These are phyloP conservation scores for Loripinus fragilis DNA, from an alignment of 2,888 invertebrate genomes.

Conservation along the genomic window DNA sequence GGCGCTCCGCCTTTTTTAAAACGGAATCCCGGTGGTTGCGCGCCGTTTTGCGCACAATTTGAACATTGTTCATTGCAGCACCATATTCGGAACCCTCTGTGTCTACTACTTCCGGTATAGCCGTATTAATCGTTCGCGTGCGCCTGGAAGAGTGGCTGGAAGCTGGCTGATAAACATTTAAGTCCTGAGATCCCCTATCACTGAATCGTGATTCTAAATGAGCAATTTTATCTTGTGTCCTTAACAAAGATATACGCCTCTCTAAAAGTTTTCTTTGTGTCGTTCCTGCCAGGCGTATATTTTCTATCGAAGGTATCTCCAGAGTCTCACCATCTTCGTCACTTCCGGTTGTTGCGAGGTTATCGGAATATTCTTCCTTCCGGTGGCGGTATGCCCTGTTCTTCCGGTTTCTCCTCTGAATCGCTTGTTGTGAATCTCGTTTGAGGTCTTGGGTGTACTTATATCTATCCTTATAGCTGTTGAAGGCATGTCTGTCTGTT, in stretches of 20 bases:
- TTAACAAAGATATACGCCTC: slow-evolving; percentile 42
- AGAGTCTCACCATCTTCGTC: not conserved
- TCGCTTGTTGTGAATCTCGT: not conserved
- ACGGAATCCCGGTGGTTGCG: slow-evolving; percentile 51
- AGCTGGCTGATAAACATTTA: not conserved
- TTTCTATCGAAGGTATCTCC: slow-evolving; percentile 7
- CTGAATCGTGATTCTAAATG: slow-evolving; percentile 11
- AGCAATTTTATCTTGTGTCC: slow-evolving; percentile 31
- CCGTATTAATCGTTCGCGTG: not conserved
- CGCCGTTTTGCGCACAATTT: not conserved
- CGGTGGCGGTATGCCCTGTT: not conserved
- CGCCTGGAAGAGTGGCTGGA: not conserved
- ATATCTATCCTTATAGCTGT: slow-evolving; percentile 1
- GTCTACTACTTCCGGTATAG: not conserved
- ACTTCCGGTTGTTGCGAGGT: not conserved
- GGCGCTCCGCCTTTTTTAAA: slow-evolving; percentile 59
- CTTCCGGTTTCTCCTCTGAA: slow-evolving; percentile 9
- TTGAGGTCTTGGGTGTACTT: slow-evolving; percentile 5
- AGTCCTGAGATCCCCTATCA: not conserved
- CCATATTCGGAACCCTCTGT: slow-evolving; percentile 4
- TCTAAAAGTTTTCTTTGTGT: slow-evolving; percentile 28
- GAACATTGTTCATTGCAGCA: not conserved
- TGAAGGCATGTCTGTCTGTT: not conserved
- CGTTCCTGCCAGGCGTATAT: slow-evolving; percentile 13
- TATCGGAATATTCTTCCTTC: slow-evolving; percentile 3